Percentiles rank a stretch among this genome's conserved stretches.
Evolutionary conservation across 1,140 invertebrate species (phyloP).

Genomic region (Drosophila malerkotliana): DNA sequence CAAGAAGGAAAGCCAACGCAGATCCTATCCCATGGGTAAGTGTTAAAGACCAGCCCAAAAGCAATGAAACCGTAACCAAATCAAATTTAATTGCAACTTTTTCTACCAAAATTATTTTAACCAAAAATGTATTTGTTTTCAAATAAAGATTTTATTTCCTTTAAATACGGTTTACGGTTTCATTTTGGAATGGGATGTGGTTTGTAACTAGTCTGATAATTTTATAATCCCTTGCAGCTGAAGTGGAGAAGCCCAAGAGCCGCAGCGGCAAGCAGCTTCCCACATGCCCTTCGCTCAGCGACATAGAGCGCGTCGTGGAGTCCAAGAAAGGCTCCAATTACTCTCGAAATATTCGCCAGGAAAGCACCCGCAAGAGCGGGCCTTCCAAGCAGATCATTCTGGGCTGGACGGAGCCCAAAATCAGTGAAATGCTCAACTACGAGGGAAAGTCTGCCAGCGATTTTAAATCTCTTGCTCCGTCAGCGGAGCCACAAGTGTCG

Average conservation of each 20-base stretch:
- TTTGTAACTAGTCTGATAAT: background rate
- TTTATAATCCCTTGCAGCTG: conserved; percentile 30
- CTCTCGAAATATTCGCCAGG: conserved; percentile 63
- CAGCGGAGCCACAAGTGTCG: conserved; percentile 65
- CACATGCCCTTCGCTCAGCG: conserved; percentile 72
- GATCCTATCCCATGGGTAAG: conserved; percentile 76
- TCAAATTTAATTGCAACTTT: background rate
- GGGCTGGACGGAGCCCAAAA: conserved; percentile 74
- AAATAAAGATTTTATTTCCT: conserved; percentile 21
- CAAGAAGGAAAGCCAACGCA: conserved; percentile 53
- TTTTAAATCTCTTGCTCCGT: conserved; percentile 38
- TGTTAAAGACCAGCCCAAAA: background rate
- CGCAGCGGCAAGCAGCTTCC: conserved; percentile 31
- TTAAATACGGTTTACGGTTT: conserved; percentile 22
- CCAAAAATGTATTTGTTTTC: conserved; percentile 21
- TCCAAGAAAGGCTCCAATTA: conserved; percentile 63
- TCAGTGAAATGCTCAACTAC: conserved; percentile 74
- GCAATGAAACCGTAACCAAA: conserved; percentile 49
- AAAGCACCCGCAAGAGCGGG: conserved; percentile 21
- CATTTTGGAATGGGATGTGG: background rate
- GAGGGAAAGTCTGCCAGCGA: conserved; percentile 41
- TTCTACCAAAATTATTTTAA: conserved; percentile 13
- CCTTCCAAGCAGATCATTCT: conserved; percentile 58
- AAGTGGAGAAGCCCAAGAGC: conserved; percentile 43
- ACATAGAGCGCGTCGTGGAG: conserved; percentile 70